A percentile compares a stretch with the other conserved stretches of the same genome.
phyloP scores from a whole-genome alignment of 2,797 vertebrate species.

The Cirrhinus molitorella region DNA sequence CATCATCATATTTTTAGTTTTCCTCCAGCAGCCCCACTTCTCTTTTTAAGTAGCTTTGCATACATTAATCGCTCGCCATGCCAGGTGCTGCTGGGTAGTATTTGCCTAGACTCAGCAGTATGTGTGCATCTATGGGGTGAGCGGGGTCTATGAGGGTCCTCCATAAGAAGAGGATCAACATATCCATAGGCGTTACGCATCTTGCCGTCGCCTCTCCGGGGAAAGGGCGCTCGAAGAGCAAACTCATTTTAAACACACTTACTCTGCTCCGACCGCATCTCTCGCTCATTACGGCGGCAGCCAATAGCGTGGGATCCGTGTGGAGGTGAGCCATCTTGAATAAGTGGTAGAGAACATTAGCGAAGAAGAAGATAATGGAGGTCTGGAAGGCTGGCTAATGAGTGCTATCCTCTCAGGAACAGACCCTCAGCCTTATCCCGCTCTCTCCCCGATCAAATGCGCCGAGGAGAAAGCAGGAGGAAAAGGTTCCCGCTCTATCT shows the following conservation, averaged over 20 bases:
- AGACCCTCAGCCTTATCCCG: constrained; percentile 82
- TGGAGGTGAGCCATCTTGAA: constrained; percentile 67
- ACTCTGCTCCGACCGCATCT: constrained; percentile 27
- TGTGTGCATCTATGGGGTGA: constrained; percentile 8
- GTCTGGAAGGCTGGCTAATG: constrained; percentile 83
- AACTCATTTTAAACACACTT: constrained; percentile 50
- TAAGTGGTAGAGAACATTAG: constrained; percentile 82
- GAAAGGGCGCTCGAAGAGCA: constrained; percentile 50
- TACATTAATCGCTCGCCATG: constrained; percentile 41
- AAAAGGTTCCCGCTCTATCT: constrained; percentile 44
- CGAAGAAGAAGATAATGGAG: constrained; percentile 79
- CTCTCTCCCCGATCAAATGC: constrained; percentile 74
- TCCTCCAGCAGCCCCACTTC: constrained; percentile 35
- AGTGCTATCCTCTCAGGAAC: constrained; percentile 84
- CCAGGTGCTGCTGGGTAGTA: constrained; percentile 48
- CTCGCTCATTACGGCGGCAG: constrained; percentile 42
- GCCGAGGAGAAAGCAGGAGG: constrained; percentile 67
- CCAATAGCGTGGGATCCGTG: constrained; percentile 52
- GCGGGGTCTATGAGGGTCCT: constrained; percentile 37
- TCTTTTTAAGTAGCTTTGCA: constrained; percentile 54
- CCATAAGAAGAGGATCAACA: constrained; percentile 47
- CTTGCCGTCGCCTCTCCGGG: constrained; percentile 34
- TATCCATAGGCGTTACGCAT: constrained; percentile 43
- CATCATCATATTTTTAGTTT: constrained; percentile 24
- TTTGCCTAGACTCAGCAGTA: constrained; percentile 46